A percentile compares a stretch with the other conserved stretches of the same genome.
Conservation (phyloP, 1,140 invertebrate genomes). For the Babylonia areolata region DNA sequence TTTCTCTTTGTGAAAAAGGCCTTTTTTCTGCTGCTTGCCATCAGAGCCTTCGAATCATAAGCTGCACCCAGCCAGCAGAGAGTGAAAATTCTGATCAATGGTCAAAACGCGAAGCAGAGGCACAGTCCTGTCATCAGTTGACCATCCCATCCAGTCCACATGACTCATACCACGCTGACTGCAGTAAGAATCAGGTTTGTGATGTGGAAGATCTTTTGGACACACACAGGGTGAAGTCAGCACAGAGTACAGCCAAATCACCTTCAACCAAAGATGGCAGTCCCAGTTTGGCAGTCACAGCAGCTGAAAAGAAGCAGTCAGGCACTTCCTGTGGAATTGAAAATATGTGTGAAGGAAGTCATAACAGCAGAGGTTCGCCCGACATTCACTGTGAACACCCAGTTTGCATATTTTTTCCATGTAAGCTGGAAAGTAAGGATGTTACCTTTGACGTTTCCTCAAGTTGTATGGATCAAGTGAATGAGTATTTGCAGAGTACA, state of each 20-base stretch:
- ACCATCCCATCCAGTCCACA: background rate
- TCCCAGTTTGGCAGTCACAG: background rate
- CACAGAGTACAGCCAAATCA: background rate
- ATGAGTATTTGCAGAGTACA: background rate
- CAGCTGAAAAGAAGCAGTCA: background rate
- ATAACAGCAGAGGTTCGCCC: background rate
- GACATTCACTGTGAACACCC: background rate
- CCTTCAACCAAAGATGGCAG: background rate
- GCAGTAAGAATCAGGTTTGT: background rate
- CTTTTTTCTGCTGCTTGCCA: slow-evolving; percentile 23
- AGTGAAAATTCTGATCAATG: background rate
- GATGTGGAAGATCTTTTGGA: background rate
- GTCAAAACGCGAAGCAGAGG: background rate
- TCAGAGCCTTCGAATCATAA: background rate
- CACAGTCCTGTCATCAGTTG: background rate
- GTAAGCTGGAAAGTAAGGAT: background rate
- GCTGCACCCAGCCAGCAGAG: too few relatives aligned
- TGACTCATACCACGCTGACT: background rate
- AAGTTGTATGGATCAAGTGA: background rate
- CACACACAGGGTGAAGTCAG: background rate
- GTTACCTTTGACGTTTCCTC: background rate
- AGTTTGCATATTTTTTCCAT: background rate
- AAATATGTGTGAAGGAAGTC: background rate
- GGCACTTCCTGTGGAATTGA: background rate
- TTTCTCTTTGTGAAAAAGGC: background rate